phyloP scores from a whole-genome alignment of 2,113 vertebrate genomes.

The Toxostoma redivivum region DNA sequence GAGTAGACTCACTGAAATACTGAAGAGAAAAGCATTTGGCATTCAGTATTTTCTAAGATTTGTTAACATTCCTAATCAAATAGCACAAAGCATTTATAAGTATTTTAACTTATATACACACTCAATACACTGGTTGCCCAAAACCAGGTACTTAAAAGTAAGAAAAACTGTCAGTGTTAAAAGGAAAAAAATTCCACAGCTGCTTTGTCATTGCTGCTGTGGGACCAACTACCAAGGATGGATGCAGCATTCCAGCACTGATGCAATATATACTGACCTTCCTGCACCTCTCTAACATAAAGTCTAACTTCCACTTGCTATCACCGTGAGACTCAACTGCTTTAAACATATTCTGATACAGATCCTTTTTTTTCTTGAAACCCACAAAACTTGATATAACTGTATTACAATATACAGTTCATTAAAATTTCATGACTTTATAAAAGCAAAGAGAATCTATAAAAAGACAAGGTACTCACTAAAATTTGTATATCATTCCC shows the following conservation, averaged over 20 bases:
- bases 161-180: not conserved
- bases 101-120: not conserved
- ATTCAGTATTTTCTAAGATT: not conserved
- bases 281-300: not conserved
- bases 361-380: not conserved
- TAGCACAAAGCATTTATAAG: not conserved
- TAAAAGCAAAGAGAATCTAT: not conserved
- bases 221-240: not conserved
- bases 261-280: not conserved
- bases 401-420: not conserved
- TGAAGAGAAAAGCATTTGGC: not conserved
- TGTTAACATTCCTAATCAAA: not conserved
- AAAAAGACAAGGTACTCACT: not conserved
- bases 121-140: not conserved
- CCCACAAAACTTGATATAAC: not conserved
- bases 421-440: not conserved
- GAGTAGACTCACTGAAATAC: not conserved
- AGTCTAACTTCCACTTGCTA: not conserved
- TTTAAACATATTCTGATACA: not conserved
- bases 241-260: not conserved
- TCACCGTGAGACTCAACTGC: not conserved
- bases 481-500: not conserved
- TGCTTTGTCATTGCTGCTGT: not conserved
- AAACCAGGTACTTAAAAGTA: not conserved
- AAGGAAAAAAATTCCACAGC: not conserved